Base-by-base conservation (phyloP, 1,140 invertebrate genomes). In the Euwallacea similis region DNA sequence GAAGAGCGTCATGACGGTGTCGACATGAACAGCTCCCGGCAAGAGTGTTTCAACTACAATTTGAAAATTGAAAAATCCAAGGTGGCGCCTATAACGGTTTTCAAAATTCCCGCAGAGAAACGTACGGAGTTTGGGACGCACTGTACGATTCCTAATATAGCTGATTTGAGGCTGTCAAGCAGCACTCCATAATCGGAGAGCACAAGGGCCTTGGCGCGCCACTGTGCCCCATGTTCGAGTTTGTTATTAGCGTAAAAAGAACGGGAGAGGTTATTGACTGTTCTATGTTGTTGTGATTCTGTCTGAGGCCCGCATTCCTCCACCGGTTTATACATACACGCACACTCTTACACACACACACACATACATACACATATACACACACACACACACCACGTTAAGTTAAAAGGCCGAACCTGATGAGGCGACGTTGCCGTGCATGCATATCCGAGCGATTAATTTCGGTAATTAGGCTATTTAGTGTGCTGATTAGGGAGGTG, bases 201-300 rank as follows among this genome's bases (percentile, higher is more conserved):
- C 10, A 50, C 47, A 58, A 50, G 13, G 46, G 46, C 2, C 9
- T 13, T 13, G 56, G 66, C 66, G 60, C 72, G 72, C 72, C 72
- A 66, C 72, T 73, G 72, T 33, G 21, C 21, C 21, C 21, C 21
- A 33, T 33, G 21, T 33, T 33, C 58, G 63, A 69, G 58, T 69
- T 63, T 70, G 72, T 72, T 71, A 43, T 71, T 71, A 69, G 70
- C 67, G 53, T 74, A 70, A 74, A 69, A 69, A 74, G 63, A 73
- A 67, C 71, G 73, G 66, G 66, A 59, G 76, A 77, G 76, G 74
- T 77, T 76, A 72, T 76, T 77, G 76, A 77, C 76, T 77, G 74
- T 75, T 71, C 69, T 73, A 72, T 70, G 73, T 72, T 76, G 76
- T 76, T 77, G 76, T 77, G 76, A 76, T 77, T 77, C 76, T 76